Conservation (phyloP, 2,797 vertebrate species). For the Coilia nasus region DNA sequence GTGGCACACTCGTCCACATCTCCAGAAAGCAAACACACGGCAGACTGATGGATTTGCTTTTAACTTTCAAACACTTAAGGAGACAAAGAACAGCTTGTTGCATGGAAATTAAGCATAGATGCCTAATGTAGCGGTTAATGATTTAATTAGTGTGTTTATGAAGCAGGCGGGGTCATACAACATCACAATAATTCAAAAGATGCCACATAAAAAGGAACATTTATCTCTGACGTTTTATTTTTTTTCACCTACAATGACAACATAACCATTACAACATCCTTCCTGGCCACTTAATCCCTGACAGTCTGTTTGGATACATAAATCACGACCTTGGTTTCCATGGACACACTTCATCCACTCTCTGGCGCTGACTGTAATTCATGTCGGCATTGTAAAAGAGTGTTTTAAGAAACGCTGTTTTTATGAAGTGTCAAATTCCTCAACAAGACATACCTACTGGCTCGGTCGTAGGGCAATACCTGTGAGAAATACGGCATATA, state of each 20-base stretch:
- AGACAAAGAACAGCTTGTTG: background rate
- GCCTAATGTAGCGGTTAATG: background rate
- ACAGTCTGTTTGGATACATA: background rate
- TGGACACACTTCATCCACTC: background rate
- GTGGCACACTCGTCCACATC: conserved; percentile 76
- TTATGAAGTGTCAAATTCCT: conserved; percentile 23
- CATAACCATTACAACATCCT: background rate
- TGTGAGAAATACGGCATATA: background rate
- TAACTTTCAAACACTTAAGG: background rate
- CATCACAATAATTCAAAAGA: background rate
- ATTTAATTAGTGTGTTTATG: background rate
- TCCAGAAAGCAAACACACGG: conserved; percentile 50
- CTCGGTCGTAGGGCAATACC: background rate
- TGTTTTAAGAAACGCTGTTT: conserved; percentile 19
- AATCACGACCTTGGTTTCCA: background rate
- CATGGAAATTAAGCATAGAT: background rate
- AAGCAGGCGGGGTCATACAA: background rate
- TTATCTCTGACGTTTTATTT: background rate
- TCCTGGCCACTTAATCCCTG: background rate
- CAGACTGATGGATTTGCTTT: background rate
- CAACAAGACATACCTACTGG: background rate
- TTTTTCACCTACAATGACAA: background rate
- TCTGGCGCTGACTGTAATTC: background rate
- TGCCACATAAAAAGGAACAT: background rate
- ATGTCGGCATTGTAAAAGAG: background rate